Conservation (phyloP, 2,797 vertebrate species). For the Halcyon smyrnensis region DNA sequence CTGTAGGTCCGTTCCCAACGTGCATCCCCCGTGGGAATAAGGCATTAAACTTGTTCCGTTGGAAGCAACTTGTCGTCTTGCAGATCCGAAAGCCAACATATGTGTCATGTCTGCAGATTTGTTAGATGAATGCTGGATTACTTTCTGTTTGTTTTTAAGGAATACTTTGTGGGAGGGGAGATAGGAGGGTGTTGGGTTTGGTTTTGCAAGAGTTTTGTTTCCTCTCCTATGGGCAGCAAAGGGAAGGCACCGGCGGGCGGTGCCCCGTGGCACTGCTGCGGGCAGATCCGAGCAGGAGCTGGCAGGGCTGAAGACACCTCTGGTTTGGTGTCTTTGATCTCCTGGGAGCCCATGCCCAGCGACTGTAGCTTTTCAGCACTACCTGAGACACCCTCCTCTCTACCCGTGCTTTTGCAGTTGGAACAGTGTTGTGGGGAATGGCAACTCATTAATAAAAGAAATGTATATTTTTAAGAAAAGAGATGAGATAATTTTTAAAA, state of each 20-base stretch:
- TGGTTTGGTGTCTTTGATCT: neutral
- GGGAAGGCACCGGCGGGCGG: neutral
- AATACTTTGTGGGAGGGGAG: neutral
- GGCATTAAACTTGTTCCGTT: slow-evolving; percentile 42
- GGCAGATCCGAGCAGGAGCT: neutral
- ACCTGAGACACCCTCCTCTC: neutral
- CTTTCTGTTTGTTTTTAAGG: neutral
- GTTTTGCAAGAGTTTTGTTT: neutral
- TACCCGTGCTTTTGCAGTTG: neutral
- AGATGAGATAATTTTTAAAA: slow-evolving; percentile 46
- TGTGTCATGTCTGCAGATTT: neutral
- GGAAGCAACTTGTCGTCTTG: neutral
- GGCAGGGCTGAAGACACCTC: neutral
- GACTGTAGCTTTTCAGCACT: neutral
- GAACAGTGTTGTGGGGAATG: neutral
- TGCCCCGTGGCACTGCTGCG: neutral
- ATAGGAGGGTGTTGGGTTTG: neutral
- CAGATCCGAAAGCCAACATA: neutral
- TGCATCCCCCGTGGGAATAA: slow-evolving; percentile 28
- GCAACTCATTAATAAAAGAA: slow-evolving; percentile 38
- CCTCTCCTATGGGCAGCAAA: neutral
- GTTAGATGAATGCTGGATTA: slow-evolving; percentile 1
- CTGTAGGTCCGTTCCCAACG: neutral
- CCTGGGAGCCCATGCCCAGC: neutral
- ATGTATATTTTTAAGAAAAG: slow-evolving; percentile 43